A percentile compares a stretch with the other conserved stretches of the same genome.
phyloP scores from a whole-genome alignment of 2,113 vertebrate species.

The Procapra przewalskii region DNA sequence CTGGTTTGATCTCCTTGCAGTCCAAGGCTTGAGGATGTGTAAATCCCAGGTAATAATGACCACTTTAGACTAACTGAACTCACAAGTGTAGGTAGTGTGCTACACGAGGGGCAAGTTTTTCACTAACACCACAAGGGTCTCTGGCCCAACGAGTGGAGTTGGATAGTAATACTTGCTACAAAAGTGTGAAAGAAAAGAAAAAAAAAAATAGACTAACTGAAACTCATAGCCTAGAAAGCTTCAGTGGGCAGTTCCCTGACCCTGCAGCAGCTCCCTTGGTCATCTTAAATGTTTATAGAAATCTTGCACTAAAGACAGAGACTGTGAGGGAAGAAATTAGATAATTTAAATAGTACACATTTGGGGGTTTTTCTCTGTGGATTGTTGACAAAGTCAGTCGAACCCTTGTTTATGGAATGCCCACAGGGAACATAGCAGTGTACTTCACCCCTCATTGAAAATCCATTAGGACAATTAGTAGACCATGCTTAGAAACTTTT shows the following conservation, averaged over 20 bases:
- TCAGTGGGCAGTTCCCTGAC: not conserved
- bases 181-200: too few relatives aligned
- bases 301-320: not conserved
- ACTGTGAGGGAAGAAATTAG: not conserved
- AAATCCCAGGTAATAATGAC: not conserved
- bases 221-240: not conserved
- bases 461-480: slow-evolving; percentile 56
- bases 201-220: not conserved
- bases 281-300: not conserved
- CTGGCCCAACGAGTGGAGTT: too few relatives aligned
- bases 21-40: not conserved
- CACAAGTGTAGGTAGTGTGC: too few relatives aligned
- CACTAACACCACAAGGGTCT: too few relatives aligned
- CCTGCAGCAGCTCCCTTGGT: not conserved
- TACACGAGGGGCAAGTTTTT: too few relatives aligned
- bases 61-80: not conserved
- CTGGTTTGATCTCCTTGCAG: not conserved
- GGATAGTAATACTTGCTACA: too few relatives aligned
- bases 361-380: not conserved
- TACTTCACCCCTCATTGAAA: slow-evolving; percentile 63
- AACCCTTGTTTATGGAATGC: slow-evolving; percentile 37
- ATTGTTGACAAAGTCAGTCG: slow-evolving; percentile 17
- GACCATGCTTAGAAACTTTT: slow-evolving; percentile 50
- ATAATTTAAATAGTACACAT: not conserved
- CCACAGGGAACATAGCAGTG: not conserved